These are phyloP conservation scores for Phalera bucephala DNA, from an alignment of 2,888 invertebrate genomes.

Conservation along the genomic window DNA sequence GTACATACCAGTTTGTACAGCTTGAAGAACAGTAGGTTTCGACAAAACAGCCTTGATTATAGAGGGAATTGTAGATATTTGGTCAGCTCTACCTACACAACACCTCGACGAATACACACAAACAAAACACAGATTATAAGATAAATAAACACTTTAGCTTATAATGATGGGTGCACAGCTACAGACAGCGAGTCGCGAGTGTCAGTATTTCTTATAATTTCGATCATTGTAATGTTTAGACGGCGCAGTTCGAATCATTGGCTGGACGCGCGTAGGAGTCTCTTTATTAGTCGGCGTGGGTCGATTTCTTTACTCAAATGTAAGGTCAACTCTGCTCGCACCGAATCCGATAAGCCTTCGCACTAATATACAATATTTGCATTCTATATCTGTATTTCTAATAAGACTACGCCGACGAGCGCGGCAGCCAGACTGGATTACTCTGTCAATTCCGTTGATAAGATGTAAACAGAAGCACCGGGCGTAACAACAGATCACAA, in stretches of 20 bases:
- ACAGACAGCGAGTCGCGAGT: constrained; percentile 26
- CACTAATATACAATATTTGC: constrained; percentile 35
- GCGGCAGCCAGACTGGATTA: constrained; percentile 31
- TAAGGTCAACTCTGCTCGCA: constrained; percentile 66
- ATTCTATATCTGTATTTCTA: constrained; percentile 48
- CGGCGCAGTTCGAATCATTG: constrained; percentile 46
- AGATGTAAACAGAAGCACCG: constrained; percentile 72
- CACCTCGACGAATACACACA: constrained; percentile 8
- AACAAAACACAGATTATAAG: too few species aligned
- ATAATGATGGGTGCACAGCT: constrained; percentile 23
- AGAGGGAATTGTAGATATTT: constrained; percentile 40
- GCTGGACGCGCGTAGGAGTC: constrained; percentile 68
- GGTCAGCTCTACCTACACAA: constrained; percentile 13
- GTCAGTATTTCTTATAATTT: constrained; percentile 47
- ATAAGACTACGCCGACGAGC: constrained; percentile 44
- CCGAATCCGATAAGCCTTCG: constrained; percentile 45
- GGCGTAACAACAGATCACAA: constrained; percentile 57
- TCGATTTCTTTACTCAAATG: constrained; percentile 59
- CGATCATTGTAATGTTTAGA: constrained; percentile 49
- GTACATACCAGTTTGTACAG: constrained; percentile 31
- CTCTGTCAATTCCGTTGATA: constrained; percentile 38
- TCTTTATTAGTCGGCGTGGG: constrained; percentile 73
- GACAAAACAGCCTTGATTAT: constrained; percentile 49
- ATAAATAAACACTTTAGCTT: constrained; percentile 31
- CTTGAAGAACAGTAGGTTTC: constrained; percentile 30